Conservation (phyloP, 2,113 vertebrate species). For the Callocephalon fimbriatum region DNA sequence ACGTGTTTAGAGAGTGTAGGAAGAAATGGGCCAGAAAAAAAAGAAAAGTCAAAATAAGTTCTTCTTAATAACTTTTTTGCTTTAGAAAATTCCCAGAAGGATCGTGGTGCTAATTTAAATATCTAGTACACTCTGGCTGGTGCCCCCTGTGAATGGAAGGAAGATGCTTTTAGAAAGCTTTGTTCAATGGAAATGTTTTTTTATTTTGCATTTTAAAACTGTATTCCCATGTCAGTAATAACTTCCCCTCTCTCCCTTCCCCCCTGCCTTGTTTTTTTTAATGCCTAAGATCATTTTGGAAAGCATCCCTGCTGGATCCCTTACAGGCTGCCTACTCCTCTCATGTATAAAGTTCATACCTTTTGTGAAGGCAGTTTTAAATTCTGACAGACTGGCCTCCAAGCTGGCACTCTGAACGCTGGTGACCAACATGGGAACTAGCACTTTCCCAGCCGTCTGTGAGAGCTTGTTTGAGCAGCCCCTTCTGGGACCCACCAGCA, state of each 20-base stretch:
- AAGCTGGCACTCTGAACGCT: neutral
- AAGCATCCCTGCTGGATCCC: neutral
- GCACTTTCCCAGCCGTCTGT: conserved; percentile 58
- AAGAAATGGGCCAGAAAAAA: neutral
- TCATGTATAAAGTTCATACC: conserved; percentile 52
- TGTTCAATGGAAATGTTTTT: neutral
- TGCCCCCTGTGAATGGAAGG: neutral
- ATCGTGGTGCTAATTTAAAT: neutral
- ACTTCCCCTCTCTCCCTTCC: neutral
- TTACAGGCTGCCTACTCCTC: neutral
- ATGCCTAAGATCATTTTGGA: conserved; percentile 5
- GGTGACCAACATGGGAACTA: conserved; percentile 26
- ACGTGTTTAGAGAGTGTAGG: neutral
- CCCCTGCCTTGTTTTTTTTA: neutral
- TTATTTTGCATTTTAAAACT: neutral
- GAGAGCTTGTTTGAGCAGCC: neutral
- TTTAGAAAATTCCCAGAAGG: neutral
- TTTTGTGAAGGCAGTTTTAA: neutral
- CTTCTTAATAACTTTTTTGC: neutral
- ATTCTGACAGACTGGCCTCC: conserved; percentile 55
- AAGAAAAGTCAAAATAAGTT: neutral
- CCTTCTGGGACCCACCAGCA: conserved; percentile 31
- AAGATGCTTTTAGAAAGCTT: neutral
- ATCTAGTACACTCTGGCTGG: neutral
- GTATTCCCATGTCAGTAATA: neutral